A percentile compares a stretch with the other conserved stretches of the same genome.
Evolutionary conservation across 92 coral and sea anemone genomes (phyloP).

Genomic region (Bergia sp.): DNA sequence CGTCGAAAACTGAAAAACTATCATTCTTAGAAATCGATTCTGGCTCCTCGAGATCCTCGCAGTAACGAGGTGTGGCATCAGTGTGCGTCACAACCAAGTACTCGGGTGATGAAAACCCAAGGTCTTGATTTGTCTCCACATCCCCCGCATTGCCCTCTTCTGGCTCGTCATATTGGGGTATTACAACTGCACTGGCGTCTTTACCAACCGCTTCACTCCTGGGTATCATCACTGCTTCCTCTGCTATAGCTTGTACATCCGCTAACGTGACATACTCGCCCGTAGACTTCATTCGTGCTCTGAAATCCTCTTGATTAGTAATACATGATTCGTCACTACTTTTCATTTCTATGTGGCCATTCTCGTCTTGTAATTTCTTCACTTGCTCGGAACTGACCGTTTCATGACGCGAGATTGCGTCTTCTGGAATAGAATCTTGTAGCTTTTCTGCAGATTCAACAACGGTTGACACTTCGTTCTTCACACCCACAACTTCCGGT

Average conservation of each 20-base stretch:
- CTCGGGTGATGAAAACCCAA: neutral
- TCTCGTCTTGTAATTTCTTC: neutral
- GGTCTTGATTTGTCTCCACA: neutral
- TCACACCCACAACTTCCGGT: slow-evolving; percentile 53
- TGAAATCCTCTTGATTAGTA: slow-evolving; percentile 33
- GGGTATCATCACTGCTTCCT: neutral
- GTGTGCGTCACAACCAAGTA: slow-evolving; percentile 11
- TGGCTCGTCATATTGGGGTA: slow-evolving; percentile 34
- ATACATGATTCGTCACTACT: neutral
- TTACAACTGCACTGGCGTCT: neutral
- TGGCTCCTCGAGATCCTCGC: slow-evolving; percentile 5
- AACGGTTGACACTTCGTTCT: neutral
- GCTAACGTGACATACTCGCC: slow-evolving; percentile 67
- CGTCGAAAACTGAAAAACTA: slow-evolving; percentile 62
- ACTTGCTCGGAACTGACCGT: neutral
- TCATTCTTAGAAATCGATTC: slow-evolving; percentile 35
- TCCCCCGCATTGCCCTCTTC: slow-evolving; percentile 20
- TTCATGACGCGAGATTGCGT: neutral
- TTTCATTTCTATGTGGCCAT: neutral
- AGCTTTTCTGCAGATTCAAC: neutral
- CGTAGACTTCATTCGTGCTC: slow-evolving; percentile 49
- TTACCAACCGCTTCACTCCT: neutral
- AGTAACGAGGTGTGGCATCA: neutral
- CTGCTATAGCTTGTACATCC: slow-evolving; percentile 43
- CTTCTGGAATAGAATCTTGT: neutral